Evolutionary conservation across 1,140 invertebrate genomes (phyloP).

Genomic region (Ceratitis capitata): DNA sequence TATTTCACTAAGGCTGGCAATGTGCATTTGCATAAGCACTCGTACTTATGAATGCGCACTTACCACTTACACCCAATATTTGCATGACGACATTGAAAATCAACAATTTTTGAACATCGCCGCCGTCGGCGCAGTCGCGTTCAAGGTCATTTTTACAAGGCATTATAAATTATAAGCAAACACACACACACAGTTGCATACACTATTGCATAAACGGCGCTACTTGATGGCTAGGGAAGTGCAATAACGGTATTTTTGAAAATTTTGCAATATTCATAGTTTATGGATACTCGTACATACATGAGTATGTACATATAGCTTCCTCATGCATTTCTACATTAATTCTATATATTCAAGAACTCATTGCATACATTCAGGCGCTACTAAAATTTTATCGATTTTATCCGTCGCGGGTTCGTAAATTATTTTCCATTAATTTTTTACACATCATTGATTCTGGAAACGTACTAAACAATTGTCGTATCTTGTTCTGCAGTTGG

Average conservation of each 20-base stretch:
- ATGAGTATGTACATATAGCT: background rate
- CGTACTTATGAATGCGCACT: conserved; percentile 27
- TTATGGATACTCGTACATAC: too few relatives aligned
- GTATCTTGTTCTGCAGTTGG: background rate
- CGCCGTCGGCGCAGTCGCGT: background rate
- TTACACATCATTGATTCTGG: conserved; percentile 4
- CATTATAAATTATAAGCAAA: conserved; percentile 7
- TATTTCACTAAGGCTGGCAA: background rate
- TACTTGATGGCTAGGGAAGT: too few relatives aligned
- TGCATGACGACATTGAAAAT: conserved; percentile 28
- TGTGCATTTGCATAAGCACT: conserved; percentile 31
- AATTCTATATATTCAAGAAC: too few relatives aligned
- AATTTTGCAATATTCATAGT: background rate
- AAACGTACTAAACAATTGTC: background rate
- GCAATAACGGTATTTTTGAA: background rate
- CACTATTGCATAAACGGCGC: too few relatives aligned
- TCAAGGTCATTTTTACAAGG: conserved; percentile 12
- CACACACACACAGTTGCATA: background rate
- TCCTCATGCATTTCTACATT: too few relatives aligned
- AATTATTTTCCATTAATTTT: conserved; percentile 8
- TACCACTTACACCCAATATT: conserved; percentile 13
- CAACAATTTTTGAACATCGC: conserved; percentile 37
- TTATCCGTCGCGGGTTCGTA: background rate
- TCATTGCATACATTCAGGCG: background rate
- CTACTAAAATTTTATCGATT: background rate